A percentile compares a stretch with the other conserved stretches of the same genome.
Conservation (phyloP, 2,113 vertebrate species). For the Apaloderma vittatum region DNA sequence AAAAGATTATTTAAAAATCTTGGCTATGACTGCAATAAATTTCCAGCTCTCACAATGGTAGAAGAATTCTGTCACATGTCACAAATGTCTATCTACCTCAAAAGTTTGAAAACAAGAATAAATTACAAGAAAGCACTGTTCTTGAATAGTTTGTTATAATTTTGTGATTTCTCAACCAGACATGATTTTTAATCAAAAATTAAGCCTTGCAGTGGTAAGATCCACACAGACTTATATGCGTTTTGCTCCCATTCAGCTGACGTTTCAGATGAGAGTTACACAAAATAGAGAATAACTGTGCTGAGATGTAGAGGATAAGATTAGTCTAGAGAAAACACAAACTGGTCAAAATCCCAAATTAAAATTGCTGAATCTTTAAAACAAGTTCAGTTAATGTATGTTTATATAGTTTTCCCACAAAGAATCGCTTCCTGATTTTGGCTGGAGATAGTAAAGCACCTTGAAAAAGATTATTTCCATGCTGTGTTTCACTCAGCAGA, state of each 20-base stretch:
- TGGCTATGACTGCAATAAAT: background rate
- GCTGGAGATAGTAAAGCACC: background rate
- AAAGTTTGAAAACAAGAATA: background rate
- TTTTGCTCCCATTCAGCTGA: background rate
- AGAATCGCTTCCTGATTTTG: background rate
- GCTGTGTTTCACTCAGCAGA: background rate
- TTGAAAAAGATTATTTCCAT: background rate
- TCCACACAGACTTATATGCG: rapidly evolving
- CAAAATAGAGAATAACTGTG: background rate
- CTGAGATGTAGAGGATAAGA: background rate
- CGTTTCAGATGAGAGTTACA: background rate
- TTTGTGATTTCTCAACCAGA: background rate
- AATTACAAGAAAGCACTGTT: background rate
- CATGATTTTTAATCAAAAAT: background rate
- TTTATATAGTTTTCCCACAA: background rate
- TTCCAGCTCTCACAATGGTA: background rate
- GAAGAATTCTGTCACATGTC: background rate
- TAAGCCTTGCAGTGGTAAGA: background rate
- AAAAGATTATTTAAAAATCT: background rate
- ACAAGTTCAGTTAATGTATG: background rate
- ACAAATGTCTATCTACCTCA: background rate
- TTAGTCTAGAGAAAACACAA: background rate
- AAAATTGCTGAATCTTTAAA: background rate
- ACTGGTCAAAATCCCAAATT: background rate
- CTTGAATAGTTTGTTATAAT: background rate